Percentiles rank a stretch among this genome's conserved stretches.
These are phyloP conservation scores for Gallinago media DNA, from an alignment of 2,113 vertebrate genomes.

Conservation along the genomic window DNA sequence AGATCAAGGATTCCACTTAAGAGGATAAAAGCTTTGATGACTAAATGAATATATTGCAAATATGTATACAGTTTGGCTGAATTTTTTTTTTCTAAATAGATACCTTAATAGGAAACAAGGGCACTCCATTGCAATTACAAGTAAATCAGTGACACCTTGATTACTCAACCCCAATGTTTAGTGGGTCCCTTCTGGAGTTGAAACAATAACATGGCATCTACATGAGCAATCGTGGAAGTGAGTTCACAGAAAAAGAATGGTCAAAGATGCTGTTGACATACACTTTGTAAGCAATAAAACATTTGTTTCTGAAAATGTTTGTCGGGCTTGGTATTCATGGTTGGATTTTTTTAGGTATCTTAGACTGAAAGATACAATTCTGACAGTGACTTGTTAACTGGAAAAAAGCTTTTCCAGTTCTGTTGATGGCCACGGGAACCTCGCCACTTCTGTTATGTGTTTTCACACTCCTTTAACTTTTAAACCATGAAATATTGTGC, in stretches of 20 bases:
- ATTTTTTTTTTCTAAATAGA: neutral
- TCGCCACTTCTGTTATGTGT: neutral
- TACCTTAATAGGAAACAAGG: neutral
- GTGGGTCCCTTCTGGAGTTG: neutral
- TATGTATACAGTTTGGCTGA: neutral
- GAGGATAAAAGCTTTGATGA: neutral
- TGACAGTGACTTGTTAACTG: neutral
- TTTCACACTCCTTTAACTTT: neutral
- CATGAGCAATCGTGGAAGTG: neutral
- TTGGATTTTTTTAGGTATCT: neutral
- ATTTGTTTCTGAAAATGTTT: neutral
- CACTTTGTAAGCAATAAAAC: neutral
- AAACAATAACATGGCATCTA: neutral
- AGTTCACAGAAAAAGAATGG: neutral
- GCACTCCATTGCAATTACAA: neutral
- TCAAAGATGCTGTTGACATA: neutral
- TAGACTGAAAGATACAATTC: neutral
- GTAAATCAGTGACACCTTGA: neutral
- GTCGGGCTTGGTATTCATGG: no score
- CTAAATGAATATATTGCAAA: neutral
- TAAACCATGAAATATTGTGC: neutral
- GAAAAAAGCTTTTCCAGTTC: neutral
- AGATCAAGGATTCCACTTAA: neutral
- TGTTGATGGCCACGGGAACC: neutral
- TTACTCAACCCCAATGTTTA: neutral